Base-by-base conservation (phyloP, 2,888 invertebrate genomes). In the Phania funesta region DNA sequence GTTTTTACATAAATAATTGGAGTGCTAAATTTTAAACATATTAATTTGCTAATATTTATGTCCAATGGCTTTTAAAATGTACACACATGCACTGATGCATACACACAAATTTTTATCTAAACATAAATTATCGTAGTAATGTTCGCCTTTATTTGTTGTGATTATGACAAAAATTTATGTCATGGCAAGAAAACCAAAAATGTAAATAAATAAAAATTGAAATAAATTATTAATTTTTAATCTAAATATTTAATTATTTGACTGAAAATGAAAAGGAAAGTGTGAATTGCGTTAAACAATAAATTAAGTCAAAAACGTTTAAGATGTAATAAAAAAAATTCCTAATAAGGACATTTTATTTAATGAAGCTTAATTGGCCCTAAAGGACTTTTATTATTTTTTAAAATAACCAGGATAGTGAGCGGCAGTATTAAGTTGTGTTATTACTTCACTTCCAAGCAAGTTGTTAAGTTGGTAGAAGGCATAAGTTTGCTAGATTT, bases 21-120 rank as follows among this genome's bases (percentile, higher is more conserved):
- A 54, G 52, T 64, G 52, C 44, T 64, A 74, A 48, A 26, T 46
- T 76, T 76, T 41, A 67, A 67, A 67, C 67, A 60, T 67, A 67
- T 58, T 76, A 76, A 76, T 76, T 76, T 76, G 75, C 67, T 76
- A 76, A 67, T 76, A 58, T 76, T 48, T 67, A 76, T 75, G 65
- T n/a, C 48, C 58, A 75, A 75, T 67, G 65, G 65, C 13, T 65
- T 75, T 75, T 67, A 48, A 67, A 75, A 75, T 38, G 3, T 20
- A 41, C 24, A 29, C 9, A 52, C 9, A 52, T 16, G 5, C 16
- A 54, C 35, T 20, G 0, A 48, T 4, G 50, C 9, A 48, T 1
- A 9, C 35, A 48, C 1, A 65, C 46, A 13, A 3, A 26, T 46
- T 52, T 29, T 52, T 65, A 65, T 56, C 65, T 65, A 75, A 76